Base-by-base conservation (phyloP, 37 sponge, comb jelly and placozoan genomes). In the Diacarnus erythraeanus region DNA sequence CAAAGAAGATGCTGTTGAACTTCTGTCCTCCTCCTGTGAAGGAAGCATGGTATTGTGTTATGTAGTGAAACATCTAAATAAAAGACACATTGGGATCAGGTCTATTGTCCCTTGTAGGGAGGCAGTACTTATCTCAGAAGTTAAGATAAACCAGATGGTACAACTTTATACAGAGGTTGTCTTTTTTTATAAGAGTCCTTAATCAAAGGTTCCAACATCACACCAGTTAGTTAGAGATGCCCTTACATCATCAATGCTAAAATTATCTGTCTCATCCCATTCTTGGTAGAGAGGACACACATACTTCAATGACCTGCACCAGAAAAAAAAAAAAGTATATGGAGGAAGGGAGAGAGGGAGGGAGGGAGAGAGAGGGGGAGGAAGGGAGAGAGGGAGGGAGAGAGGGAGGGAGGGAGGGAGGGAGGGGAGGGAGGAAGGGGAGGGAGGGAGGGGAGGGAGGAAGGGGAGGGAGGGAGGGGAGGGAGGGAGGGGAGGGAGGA, bases 261-360 rank as follows among this genome's bases (percentile, higher is more conserved):
- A 39, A 1, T 73, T 76, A n/a, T 72, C 56, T 2, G 26, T 3
- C 31, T 33, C 86, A 37, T 84, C 78, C 91, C 86, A 90, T 29
- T 78, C 76, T 21, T 74, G 75, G 40, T 84, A 90, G 36, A 76
- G 72, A 23, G 80, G 77, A 20, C 71, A 38, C 2, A 90, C 38
- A 21, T 77, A 64, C 56, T 64, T 80, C 1, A 25, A 8, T 31
- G 90, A 90, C 36, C 90, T 90, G 57, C 27, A 75, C 1, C 64
- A 30, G 74, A 57, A 57, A 59, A 31, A 44, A 20, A 74, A 3
- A 1, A 2, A 8, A 10, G 30, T 26, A 18, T 20, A 25, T 6
- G 29, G 15, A 58, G 26, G 22, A 6, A 5, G 54, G 25, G 18
- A 37, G 47, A 43, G 8, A 64, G 15, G n/a, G 8, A 64, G 9